These are phyloP conservation scores for Danionella cerebrum DNA, from an alignment of 2,113 vertebrate species.

Conservation along the genomic window DNA sequence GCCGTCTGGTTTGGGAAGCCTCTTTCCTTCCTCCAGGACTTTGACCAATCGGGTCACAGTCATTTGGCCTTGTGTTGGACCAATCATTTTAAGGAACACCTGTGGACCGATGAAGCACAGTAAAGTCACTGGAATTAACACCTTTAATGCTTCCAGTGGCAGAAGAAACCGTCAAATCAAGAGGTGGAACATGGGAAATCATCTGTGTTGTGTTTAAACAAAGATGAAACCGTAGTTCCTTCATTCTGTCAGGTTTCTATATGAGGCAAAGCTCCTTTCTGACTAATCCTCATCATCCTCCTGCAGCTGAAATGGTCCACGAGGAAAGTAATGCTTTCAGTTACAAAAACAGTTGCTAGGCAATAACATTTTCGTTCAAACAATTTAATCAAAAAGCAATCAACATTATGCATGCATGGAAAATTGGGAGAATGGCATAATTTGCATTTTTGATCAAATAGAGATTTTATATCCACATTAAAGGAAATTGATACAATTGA, in stretches of 20 bases:
- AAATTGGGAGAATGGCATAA: too few species aligned
- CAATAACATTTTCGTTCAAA: too few species aligned
- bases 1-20: constrained; percentile 72
- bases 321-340: background rate
- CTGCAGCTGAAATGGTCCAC: background rate
- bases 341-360: background rate
- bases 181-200: too few species aligned
- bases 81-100: constrained; percentile 87
- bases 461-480: too few species aligned
- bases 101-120: constrained; percentile 47
- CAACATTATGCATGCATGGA: too few species aligned
- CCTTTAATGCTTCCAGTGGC: background rate
- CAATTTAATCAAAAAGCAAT: too few species aligned
- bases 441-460: too few species aligned
- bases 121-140: background rate
- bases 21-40: constrained; percentile 72
- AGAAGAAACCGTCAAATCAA: too few species aligned
- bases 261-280: background rate
- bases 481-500: too few species aligned
- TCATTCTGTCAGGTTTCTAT: too few species aligned
- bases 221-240: too few species aligned
- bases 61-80: constrained; percentile 88
- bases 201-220: too few species aligned
- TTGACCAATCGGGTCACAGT: constrained; percentile 81
- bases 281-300: background rate